Conservation (phyloP, 2,888 invertebrate genomes). For the Phrixothrix hirtus region DNA sequence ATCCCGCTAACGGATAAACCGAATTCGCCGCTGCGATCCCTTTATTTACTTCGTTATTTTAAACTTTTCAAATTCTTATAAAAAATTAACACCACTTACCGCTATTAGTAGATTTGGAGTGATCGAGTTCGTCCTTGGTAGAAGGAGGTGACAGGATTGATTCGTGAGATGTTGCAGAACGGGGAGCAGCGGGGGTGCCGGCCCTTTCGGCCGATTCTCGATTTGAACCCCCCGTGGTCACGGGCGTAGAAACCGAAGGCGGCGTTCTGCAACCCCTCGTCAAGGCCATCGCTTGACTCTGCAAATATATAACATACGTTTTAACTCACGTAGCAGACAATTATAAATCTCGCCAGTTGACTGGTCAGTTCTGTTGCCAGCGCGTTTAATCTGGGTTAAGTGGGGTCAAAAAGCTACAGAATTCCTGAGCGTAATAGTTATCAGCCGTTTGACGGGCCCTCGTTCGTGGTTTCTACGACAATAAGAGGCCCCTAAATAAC, state of each 20-base stretch:
- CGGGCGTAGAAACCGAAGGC: conserved; percentile 46
- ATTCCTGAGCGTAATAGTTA: conserved; percentile 63
- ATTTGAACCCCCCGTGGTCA: conserved; percentile 51
- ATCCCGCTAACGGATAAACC: conserved; percentile 39
- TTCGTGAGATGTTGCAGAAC: conserved; percentile 56
- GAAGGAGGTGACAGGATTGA: conserved; percentile 61
- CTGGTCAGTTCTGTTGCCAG: conserved; percentile 46
- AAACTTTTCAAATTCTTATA: conserved; percentile 6
- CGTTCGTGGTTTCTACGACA: conserved; percentile 28
- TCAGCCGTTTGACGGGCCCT: conserved; percentile 34
- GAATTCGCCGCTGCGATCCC: conserved; percentile 14
- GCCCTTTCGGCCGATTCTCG: conserved; percentile 60
- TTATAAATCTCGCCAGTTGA: conserved; percentile 48
- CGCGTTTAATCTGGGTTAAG: conserved; percentile 73
- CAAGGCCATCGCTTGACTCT: conserved; percentile 70
- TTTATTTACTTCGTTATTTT: conserved; percentile 2
- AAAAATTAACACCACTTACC: conserved; percentile 57
- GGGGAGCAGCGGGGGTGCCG: conserved; percentile 52
- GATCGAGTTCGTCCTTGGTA: conserved; percentile 68
- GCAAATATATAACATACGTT: conserved; percentile 44
- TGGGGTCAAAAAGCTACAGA: conserved; percentile 74
- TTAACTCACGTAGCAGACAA: conserved; percentile 31
- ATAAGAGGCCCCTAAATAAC: conserved; percentile 42
- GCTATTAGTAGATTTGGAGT: conserved; percentile 65
- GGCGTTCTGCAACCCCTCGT: conserved; percentile 60